A percentile compares a stretch with the other conserved stretches of the same genome.
These are phyloP conservation scores for Drosophila neotestacea DNA, from an alignment of 2,888 invertebrate genomes.

Conservation along the genomic window DNA sequence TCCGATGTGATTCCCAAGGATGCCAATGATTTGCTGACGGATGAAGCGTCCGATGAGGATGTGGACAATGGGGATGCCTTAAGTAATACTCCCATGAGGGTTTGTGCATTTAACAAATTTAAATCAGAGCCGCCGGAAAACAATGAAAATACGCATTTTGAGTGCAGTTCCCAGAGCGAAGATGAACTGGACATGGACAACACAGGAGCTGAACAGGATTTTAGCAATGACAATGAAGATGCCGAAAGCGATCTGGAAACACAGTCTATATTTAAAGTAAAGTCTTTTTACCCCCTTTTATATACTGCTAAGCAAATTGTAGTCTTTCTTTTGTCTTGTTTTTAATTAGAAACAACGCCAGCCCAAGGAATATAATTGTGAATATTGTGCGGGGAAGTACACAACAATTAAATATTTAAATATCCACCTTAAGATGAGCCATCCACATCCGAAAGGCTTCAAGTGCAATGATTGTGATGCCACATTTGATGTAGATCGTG, in stretches of 20 bases:
- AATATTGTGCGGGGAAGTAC: constrained; percentile 59
- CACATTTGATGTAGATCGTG: constrained; percentile 63
- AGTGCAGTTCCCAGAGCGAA: constrained; percentile 16
- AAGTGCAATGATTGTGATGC: constrained; percentile 67
- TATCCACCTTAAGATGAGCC: constrained; percentile 63
- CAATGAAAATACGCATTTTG: not conserved
- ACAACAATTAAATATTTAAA: constrained; percentile 65
- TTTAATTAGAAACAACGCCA: constrained; percentile 39
- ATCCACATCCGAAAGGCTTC: constrained; percentile 67
- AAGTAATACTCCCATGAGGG: constrained; percentile 9
- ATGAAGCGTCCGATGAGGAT: constrained; percentile 16
- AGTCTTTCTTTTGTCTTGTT: not conserved
- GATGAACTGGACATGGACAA: constrained; percentile 12
- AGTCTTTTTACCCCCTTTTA: not conserved
- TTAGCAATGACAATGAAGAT: constrained; percentile 13
- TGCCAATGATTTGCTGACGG: constrained; percentile 1
- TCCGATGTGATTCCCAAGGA: constrained; percentile 1
- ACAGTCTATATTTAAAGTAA: constrained; percentile 57
- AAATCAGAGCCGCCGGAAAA: constrained; percentile 16
- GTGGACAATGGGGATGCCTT: not conserved
- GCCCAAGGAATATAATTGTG: constrained; percentile 54
- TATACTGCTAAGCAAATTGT: not conserved
- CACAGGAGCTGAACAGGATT: not conserved
- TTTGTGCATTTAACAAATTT: constrained; percentile 12
- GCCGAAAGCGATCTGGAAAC: constrained; percentile 31